These are phyloP conservation scores for Anticlea derivata DNA, from an alignment of 2,888 invertebrate genomes.

Conservation along the genomic window DNA sequence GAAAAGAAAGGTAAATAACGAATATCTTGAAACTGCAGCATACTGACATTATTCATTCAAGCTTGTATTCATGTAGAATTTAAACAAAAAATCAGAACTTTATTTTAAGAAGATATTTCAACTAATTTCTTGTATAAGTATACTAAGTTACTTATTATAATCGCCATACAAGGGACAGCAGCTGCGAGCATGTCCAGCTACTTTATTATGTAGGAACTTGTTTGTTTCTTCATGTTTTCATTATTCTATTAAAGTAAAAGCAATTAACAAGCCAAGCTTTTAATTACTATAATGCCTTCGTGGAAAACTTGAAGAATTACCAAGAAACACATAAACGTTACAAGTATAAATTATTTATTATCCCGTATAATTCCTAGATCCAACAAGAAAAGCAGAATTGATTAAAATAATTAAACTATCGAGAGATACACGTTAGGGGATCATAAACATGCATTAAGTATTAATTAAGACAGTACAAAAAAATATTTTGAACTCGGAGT, in stretches of 20 bases:
- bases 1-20: too few species aligned
- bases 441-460: constrained; percentile 66
- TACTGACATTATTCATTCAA: too few species aligned
- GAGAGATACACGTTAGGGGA: constrained; percentile 57
- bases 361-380: constrained; percentile 5
- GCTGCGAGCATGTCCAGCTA: constrained; percentile 7
- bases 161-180: constrained; percentile 14
- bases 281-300: constrained; percentile 24
- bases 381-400: constrained; percentile 36
- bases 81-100: constrained; percentile 2
- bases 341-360: constrained; percentile 7
- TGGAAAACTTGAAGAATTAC: constrained; percentile 29
- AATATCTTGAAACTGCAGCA: too few species aligned
- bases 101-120: constrained; percentile 10
- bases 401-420: constrained; percentile 68
- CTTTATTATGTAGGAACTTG: too few species aligned
- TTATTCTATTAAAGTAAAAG: constrained; percentile 30
- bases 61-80: too few species aligned
- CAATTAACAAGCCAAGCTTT: constrained; percentile 30
- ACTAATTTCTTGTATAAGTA: constrained; percentile 13
- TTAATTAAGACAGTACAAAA: constrained; percentile 75
- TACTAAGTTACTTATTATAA: constrained; percentile 6
- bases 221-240: constrained; percentile 24
- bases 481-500: constrained; percentile 41
- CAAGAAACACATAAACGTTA: constrained; percentile 25